Conservation (phyloP, 2,888 invertebrate species). For the Lithophane ornitopus region DNA sequence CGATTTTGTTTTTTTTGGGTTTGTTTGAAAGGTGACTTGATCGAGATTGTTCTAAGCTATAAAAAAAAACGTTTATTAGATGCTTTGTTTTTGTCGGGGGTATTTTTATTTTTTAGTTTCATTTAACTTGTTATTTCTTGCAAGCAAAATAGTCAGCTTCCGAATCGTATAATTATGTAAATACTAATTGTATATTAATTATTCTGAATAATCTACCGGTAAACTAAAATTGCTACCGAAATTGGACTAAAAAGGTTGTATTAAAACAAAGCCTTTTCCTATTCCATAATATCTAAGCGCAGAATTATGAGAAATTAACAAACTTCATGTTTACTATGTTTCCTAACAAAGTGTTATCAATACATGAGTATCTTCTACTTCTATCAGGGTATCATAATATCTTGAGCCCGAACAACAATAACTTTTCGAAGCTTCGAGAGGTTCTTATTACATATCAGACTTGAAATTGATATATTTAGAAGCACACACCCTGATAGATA, state of each 20-base stretch:
- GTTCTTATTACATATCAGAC: constrained; percentile 54
- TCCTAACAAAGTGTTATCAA: constrained; percentile 11
- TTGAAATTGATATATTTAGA: constrained; percentile 48
- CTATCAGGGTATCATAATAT: too few species aligned
- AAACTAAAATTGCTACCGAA: not conserved
- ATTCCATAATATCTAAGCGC: not conserved
- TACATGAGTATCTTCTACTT: constrained; percentile 33
- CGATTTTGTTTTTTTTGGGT: too few species aligned
- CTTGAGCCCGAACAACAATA: constrained; percentile 43
- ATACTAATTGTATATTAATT: not conserved
- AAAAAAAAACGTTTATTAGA: too few species aligned
- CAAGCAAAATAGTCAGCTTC: not conserved
- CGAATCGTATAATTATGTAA: not conserved
- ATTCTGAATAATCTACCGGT: not conserved
- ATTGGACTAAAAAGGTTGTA: not conserved
- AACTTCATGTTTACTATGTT: constrained; percentile 30
- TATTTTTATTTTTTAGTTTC: too few species aligned
- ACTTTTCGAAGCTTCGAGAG: constrained; percentile 49
- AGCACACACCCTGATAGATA: constrained; percentile 43
- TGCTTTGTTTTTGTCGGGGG: too few species aligned
- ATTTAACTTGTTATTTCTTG: too few species aligned
- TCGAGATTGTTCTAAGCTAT: too few species aligned
- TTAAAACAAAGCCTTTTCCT: not conserved
- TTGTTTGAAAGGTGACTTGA: too few species aligned
- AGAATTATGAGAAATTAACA: constrained; percentile 18